Conservation (phyloP, 2,888 invertebrate species). For the Dryococelus australis region DNA sequence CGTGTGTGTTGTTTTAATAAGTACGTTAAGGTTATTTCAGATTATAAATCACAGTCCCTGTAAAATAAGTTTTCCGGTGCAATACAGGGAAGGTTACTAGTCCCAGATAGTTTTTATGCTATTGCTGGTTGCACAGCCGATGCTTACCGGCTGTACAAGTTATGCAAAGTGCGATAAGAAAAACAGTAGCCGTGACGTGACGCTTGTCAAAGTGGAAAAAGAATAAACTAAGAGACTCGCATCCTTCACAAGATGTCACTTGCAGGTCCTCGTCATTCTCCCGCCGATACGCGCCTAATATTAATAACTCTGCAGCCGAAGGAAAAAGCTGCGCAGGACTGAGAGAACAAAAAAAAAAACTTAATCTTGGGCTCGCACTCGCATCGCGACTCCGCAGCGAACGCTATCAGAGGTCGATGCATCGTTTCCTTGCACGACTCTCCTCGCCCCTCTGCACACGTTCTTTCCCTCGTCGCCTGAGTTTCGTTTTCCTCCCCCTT, state of each 20-base stretch:
- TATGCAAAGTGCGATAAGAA: no score
- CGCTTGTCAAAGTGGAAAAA: not conserved
- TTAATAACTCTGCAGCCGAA: slow-evolving; percentile 29
- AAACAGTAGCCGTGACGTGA: not conserved
- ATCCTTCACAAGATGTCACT: slow-evolving; percentile 37
- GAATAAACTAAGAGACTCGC: slow-evolving; percentile 27
- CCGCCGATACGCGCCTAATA: slow-evolving; percentile 33
- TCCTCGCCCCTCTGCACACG: not conserved
- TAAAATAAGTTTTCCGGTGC: no score
- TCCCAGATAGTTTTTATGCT: no score
- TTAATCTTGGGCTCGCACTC: no score
- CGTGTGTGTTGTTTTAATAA: no score
- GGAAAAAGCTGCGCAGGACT: not conserved
- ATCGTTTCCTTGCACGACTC: not conserved
- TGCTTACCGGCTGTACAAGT: no score
- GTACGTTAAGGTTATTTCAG: no score
- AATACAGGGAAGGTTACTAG: no score
- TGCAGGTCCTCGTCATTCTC: slow-evolving; percentile 25
- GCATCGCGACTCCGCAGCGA: not conserved
- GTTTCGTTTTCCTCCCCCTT: not conserved
- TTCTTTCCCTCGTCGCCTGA: not conserved
- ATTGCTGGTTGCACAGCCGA: no score
- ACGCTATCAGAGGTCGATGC: not conserved
- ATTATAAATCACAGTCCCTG: no score
- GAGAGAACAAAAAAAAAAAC: no score